Percentiles rank a stretch among this genome's conserved stretches.
phyloP scores from a whole-genome alignment of 1,140 invertebrate genomes.

The Drosophila punjabiensis region DNA sequence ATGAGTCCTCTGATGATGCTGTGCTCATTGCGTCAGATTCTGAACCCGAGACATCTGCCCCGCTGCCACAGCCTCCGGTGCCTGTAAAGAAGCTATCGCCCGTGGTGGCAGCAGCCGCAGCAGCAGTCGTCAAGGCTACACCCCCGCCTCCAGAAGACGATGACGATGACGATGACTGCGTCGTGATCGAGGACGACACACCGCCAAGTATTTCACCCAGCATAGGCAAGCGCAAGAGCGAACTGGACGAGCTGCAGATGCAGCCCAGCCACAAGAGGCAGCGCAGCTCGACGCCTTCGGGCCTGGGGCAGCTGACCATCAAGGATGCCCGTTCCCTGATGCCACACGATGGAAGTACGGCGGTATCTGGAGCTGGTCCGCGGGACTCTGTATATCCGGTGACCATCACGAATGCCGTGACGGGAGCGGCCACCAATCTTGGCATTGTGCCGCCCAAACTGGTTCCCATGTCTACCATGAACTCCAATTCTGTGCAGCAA shows the following conservation, averaged over 20 bases:
- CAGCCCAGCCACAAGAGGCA: slow-evolving; percentile 74
- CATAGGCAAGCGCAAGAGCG: slow-evolving; percentile 70
- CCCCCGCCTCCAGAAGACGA: slow-evolving; percentile 72
- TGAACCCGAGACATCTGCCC: slow-evolving; percentile 62
- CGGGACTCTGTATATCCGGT: slow-evolving; percentile 67
- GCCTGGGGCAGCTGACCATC: slow-evolving; percentile 75
- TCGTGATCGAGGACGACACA: slow-evolving; percentile 88
- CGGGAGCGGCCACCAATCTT: slow-evolving; percentile 67
- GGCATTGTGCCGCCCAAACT: slow-evolving; percentile 68
- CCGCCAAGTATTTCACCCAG: slow-evolving; percentile 73
- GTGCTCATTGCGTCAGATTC: slow-evolving; percentile 80
- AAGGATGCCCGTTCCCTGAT: slow-evolving; percentile 81
- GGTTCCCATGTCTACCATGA: slow-evolving; percentile 64
- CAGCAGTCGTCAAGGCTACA: slow-evolving; percentile 23
- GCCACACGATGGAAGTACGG: slow-evolving; percentile 65
- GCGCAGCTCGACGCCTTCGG: slow-evolving; percentile 64
- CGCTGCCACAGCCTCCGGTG: slow-evolving; percentile 4
- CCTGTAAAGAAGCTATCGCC: slow-evolving; percentile 44
- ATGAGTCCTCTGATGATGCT: slow-evolving; percentile 77
- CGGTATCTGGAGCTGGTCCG: slow-evolving; percentile 16
- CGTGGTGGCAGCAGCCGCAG: slow-evolving; percentile 15
- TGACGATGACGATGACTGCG: slow-evolving; percentile 87
- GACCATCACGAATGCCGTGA: slow-evolving; percentile 83
- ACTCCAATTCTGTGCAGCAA: slow-evolving; percentile 48
- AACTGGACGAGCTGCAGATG: slow-evolving; percentile 68